phyloP scores from a whole-genome alignment of 2,888 invertebrate genomes.

The Mythimna vitellina region DNA sequence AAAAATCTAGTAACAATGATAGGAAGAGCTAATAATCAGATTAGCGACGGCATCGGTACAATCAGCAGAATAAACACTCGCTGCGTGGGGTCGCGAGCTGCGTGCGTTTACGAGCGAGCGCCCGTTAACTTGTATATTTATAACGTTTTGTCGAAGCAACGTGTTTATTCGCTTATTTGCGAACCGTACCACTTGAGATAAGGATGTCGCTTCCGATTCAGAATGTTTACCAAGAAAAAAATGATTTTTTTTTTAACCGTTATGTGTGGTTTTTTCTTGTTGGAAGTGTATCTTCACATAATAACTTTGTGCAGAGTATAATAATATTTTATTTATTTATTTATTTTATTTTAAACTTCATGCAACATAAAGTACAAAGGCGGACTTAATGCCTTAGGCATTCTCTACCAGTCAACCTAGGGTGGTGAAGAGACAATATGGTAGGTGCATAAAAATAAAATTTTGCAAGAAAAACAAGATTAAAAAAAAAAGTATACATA shows the following conservation, averaged over 20 bases:
- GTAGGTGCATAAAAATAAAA: no score
- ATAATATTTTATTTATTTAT: no score
- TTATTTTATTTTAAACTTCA: no score
- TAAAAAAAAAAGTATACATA: no score
- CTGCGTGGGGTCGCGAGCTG: slow-evolving; percentile 53
- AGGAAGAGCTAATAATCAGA: slow-evolving; percentile 13
- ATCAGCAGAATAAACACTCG: slow-evolving; percentile 30
- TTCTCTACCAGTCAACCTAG: no score
- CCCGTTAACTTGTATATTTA: slow-evolving; percentile 56
- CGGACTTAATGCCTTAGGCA: no score
- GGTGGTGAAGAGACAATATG: no score
- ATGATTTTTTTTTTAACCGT: not conserved
- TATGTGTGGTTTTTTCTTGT: not conserved
- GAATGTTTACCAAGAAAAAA: not conserved
- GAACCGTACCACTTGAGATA: slow-evolving; percentile 38
- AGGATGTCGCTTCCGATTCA: slow-evolving; percentile 32
- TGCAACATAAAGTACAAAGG: no score
- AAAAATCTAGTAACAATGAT: not conserved
- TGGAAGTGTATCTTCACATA: not conserved
- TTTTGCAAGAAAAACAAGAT: no score
- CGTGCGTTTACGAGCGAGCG: slow-evolving; percentile 33
- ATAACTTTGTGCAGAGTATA: no score
- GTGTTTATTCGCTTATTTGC: slow-evolving; percentile 61
- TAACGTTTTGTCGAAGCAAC: slow-evolving; percentile 47
- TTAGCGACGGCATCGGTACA: slow-evolving; percentile 21